Evolutionary conservation across 2,888 invertebrate species (phyloP), one percentile per base, ranked within the genome.

Genomic region (Perizoma affinitatum): DNA sequence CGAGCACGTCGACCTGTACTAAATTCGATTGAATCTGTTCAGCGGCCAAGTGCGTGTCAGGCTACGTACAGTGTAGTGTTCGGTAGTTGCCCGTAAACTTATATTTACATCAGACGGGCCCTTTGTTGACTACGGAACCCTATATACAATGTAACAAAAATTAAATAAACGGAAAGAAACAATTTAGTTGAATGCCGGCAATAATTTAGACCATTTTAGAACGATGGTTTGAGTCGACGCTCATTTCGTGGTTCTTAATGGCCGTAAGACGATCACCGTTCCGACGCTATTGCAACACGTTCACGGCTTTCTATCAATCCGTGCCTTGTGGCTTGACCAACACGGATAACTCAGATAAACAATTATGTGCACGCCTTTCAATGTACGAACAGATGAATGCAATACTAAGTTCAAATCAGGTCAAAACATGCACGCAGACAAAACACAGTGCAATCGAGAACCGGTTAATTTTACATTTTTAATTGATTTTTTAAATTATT

Each of bases 261-360:
- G 62, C 58, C 49, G 66, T 72, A 74, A 72, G 72, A 72, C 63
- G 70, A 65, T 72, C 75, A 74, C 72, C 71, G 74, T 72, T 75
- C 72, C 69, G 74, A 71, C 47, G 56, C 44, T 60, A 63, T 86
- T 86, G 78, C 84, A 73, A 82, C 83, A 83, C 70, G 70, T 71
- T 80, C 82, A 82, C 70, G 73, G 81, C 87, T 87, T 86, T 87
- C 86, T 86, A 85, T 71, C 73, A 69, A 50, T 35, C 40, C 41
- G 58, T 40, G 54, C 33, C 38, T 45, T 22, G 58, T 40, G 54
- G 40, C 38, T 45, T 22, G 44, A 48, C 35, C 46, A 38, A 34
- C 8, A 22, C 40, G 6, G 6, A 36, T 5, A n/a, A 5, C 55
- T 49, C 41, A 36, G 41, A n/a, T 33, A 34, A 52, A 42, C 45